A percentile compares a stretch with the other conserved stretches of the same genome.
These are phyloP conservation scores for Cydia strobilella DNA, from an alignment of 1,140 invertebrate species.

Conservation along the genomic window DNA sequence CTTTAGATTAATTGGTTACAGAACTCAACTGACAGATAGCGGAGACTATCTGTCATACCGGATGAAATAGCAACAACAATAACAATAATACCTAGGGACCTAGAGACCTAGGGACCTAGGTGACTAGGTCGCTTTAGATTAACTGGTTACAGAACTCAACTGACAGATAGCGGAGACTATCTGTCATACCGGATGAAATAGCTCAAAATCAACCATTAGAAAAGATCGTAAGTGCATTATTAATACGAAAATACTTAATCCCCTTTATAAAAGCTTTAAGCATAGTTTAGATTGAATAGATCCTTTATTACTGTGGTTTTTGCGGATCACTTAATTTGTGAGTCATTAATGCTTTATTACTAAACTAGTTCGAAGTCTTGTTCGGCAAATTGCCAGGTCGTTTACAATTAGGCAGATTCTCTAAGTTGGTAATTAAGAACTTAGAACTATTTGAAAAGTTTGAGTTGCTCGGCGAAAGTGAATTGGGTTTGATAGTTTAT, in stretches of 20 bases:
- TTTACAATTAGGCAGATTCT: no score
- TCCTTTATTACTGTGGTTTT: neutral
- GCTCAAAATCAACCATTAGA: neutral
- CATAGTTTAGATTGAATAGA: conserved; percentile 5
- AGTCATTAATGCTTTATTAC: neutral
- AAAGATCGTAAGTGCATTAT: neutral
- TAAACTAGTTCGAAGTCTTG: neutral
- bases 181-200: neutral
- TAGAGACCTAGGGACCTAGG: no score
- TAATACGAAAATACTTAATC: neutral
- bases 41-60: no score
- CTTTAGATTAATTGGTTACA: no score
- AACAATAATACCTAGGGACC: no score
- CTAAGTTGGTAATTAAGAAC: neutral
- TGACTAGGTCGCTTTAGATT: no score
- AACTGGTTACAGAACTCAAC: no score
- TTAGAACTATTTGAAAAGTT: neutral
- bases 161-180: neutral
- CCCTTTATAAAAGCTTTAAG: neutral
- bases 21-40: no score
- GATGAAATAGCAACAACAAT: no score
- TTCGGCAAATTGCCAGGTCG: conserved; percentile 4
- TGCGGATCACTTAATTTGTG: conserved; percentile 3
- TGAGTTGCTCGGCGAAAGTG: neutral
- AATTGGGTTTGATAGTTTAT: neutral